Base-by-base conservation (phyloP, 2,888 invertebrate species). In the Pardosa pseudoannulata region DNA sequence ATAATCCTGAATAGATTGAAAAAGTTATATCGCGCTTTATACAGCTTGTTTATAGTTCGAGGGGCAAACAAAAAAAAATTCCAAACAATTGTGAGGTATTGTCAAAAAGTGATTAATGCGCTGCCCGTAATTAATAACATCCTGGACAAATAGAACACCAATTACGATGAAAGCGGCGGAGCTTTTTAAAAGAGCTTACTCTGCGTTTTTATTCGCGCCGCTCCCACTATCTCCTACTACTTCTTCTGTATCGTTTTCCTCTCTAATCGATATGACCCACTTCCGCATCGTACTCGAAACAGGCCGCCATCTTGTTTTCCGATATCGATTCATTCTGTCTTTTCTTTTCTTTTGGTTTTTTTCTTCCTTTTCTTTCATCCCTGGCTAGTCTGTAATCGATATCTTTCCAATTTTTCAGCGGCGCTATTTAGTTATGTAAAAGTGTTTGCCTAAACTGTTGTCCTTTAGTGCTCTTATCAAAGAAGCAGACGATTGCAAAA, bases 201-300 rank as follows among this genome's bases (percentile, higher is more conserved):
- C 1, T 23, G 23, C 56, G 56, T 56, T 23, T 56, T 56, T 56
- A 23, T 23, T 11, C 9, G 6, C 9, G 6, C 9, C 5, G 36
- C 36, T 36, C 23, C n/a, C 13, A 39, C 2, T 11, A 29, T 13
- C 36, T n/a, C n/a, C n/a, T n/a, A n/a, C n/a, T n/a, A n/a, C n/a
- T n/a, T n/a, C n/a, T 16, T n/a, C 31, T 56, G 56, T 73, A 73
- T 67, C 71, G 31, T 64, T 64, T 71, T 41, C 71, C 31, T n/a
- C n/a, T n/a, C n/a, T 73, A 80, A 80, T 80, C 80, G 80, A 80
- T 80, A 80, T 36, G 36, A 50, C 70, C 62, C 62, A 46, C 70
- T 62, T 79, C 62, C 71, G 73, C 67, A 80, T 80, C 68, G 73
- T 67, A 78, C 23, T 68, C 68, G 78, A 50, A 36, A 23, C 39